Evolutionary conservation across 2,113 vertebrate species (phyloP), one percentile per base, ranked within the genome.

Genomic region (Cavia aperea): DNA sequence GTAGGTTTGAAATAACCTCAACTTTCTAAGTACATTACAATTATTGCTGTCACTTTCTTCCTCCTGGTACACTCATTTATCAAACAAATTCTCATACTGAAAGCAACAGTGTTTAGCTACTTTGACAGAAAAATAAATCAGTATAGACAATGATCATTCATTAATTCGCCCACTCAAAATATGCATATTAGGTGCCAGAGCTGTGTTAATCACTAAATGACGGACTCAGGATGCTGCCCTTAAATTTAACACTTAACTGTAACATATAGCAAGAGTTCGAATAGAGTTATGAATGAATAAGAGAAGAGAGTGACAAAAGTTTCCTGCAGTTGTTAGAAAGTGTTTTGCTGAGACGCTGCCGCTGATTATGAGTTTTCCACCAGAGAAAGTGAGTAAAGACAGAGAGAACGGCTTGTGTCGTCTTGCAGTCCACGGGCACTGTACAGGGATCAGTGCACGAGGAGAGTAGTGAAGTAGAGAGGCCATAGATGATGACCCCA

Each of bases 81-180:
- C 82, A 10, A 83, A 88, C 54, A 91, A 81, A 88, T 73, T 87
- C 10, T 49, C n/a, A 62, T 46, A 46, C 58, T 81, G 36, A 93
- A 65, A 94, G 46, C 62, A 21, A 66, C 5, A 72, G 33, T 56
- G 78, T 81, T 89, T 86, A 95, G 75, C 31, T 68, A 93, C 7
- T 84, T 94, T 96, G 88, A 68, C 43, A 90, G 65, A 77, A 82
- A 93, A 81, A 88, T 70, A 51, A 92, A 94, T 39, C 68, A 13
- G 33, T 86, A 51, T 77, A 92, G n/a, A 87, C 63, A 86, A n/a
- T 46, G 15, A 49, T 68, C 11, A 54, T 86, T 65, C 33, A 62
- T 86, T 75, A 46, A 46, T 46, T 54, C 14, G 72, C 70, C 33
- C 39, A 13, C 62, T 49, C 87, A 5, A 86, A 90, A 33, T 88